Base-by-base conservation (phyloP, 64 coral and sea anemone genomes). In the Pocillopora damicornis region DNA sequence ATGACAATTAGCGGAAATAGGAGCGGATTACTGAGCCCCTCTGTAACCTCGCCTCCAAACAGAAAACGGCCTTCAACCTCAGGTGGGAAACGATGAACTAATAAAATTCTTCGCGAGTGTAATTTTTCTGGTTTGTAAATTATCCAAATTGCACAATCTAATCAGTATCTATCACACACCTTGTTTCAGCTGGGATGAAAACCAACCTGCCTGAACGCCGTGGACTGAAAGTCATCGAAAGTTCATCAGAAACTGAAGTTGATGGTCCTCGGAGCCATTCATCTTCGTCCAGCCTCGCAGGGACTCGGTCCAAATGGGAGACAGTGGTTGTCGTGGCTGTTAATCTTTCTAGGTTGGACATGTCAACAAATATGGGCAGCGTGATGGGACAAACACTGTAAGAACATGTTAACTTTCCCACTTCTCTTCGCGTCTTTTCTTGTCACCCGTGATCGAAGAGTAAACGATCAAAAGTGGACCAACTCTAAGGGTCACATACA, bases 361-460 rank as follows among this genome's bases (percentile, higher is more conserved):
- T 99, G 20, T 90, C 88, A 14, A 99, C 93, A 36, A 99, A 99
- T 83, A 95, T 99, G 97, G 94, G 93, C 37, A 95, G 88, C 75
- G 91, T 99, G 30, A 99, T 99, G 93, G 97, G 97, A 58, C 93
- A 95, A 63, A 95, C 97, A 66, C 77, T 92, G 97, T 99, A 77
- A 88, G 91, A 81, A 57, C 74, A 60, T 76, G 59, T 23, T 71
- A 7, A 51, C 42, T 51, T 51, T 51, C 7, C 42, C 42, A 2
- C 7, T 51, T 2, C 7, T 51, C 42, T 51, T 51, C 42, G 42
- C 2, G 42, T 51, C 42, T 7, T 51, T 7, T 51, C 42, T 51
- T 14, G 20, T 66, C 63, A 22, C 63, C 20, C 63, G 15, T 15
- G 63, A 66, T 14, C 15, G 20, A 66, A 66, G 1, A 7, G 7